Conservation (phyloP, 2,113 vertebrate species). For the cattle (Bos taurus) region DNA sequence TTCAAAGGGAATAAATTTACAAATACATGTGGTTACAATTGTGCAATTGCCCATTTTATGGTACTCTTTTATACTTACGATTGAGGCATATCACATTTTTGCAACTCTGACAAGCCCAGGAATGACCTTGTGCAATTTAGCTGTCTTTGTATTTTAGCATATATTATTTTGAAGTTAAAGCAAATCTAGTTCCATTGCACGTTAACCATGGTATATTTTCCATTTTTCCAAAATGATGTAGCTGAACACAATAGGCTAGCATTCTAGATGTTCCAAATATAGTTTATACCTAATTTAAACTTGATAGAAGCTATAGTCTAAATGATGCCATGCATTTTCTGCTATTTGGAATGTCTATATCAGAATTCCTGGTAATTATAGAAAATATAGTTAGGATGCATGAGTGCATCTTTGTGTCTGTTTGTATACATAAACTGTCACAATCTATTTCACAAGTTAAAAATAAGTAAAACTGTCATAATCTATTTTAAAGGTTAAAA, state of each 20-base stretch:
- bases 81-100: neutral
- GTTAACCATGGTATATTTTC: neutral
- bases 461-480: neutral
- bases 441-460: neutral
- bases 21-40: neutral
- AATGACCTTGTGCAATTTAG: constrained; percentile 1
- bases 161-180: constrained; percentile 32
- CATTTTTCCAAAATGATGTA: neutral
- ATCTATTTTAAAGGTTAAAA: neutral
- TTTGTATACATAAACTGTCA: neutral
- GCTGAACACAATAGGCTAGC: neutral
- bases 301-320: constrained; percentile 25
- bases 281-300: constrained; percentile 24
- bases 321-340: neutral
- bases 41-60: constrained; percentile 28
- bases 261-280: constrained; percentile 48
- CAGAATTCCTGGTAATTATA: neutral
- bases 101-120: neutral
- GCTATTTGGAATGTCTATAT: neutral
- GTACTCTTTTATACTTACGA: neutral
- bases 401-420: neutral
- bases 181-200: neutral
- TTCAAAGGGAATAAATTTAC: constrained; percentile 6
- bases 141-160: neutral
- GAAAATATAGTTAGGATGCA: neutral